Conservation (phyloP, 2,113 vertebrate species). For the Gavia stellata region DNA sequence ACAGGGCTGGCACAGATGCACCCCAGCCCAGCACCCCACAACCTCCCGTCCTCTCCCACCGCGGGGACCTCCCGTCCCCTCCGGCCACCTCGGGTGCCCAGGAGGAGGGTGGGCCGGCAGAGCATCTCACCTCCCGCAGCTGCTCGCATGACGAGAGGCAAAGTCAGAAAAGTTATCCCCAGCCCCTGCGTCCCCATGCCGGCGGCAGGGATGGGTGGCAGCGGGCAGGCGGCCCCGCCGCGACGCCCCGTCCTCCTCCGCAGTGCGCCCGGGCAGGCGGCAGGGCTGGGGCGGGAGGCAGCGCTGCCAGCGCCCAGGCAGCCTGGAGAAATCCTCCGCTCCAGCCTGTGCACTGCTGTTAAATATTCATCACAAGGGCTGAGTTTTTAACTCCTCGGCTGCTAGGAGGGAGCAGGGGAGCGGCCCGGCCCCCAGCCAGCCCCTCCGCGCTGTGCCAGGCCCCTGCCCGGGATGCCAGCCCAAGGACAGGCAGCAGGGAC, state of each 20-base stretch:
- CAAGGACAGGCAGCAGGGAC: background rate
- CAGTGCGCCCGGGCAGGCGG: slow-evolving; percentile 8
- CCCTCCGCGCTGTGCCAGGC: background rate
- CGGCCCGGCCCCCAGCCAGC: slow-evolving; percentile 21
- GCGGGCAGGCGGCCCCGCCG: background rate
- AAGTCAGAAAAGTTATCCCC: slow-evolving; percentile 47
- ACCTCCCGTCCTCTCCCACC: background rate
- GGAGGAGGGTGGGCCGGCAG: background rate
- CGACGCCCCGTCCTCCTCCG: background rate
- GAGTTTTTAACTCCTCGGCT: slow-evolving; percentile 68
- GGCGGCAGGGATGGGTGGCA: background rate
- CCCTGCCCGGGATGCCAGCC: background rate
- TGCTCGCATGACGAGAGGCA: slow-evolving; percentile 40
- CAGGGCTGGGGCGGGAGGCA: background rate
- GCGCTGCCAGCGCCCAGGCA: slow-evolving; percentile 19
- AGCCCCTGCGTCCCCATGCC: background rate
- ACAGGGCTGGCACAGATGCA: background rate
- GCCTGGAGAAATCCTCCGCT: slow-evolving; percentile 39
- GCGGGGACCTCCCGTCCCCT: background rate
- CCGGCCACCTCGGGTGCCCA: background rate
- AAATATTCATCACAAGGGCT: slow-evolving; percentile 68
- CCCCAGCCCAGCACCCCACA: fast-evolving
- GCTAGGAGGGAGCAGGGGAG: slow-evolving; percentile 23
- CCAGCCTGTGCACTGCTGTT: slow-evolving; percentile 53
- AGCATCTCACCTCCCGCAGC: slow-evolving; percentile 53